Evolutionary conservation across 2,113 vertebrate species (phyloP), one percentile per base, ranked within the genome.

Genomic region (Climacteris rufus): DNA sequence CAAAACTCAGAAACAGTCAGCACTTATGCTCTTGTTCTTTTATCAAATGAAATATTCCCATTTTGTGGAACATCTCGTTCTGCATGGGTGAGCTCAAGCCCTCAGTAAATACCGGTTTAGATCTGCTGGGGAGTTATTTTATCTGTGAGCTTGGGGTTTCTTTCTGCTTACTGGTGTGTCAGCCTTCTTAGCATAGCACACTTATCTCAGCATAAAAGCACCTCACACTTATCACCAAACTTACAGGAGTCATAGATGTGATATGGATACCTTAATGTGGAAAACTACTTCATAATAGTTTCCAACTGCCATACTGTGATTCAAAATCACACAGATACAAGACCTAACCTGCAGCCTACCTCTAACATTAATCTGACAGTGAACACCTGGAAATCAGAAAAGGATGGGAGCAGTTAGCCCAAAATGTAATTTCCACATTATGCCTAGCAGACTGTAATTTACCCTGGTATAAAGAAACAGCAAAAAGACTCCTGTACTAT

Each of bases 351-450:
- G 93, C 83, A 92, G 9, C 77, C 69, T 42, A 0, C 70, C 49
- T 72, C 74, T 11, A 19, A 33, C 53, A 42, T 16, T 79, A 50
- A 95, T 89, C 89, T 89, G 81, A 22, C 77, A 87, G 83, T 5
- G 64, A 94, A 50, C 91, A 76, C 81, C 83, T 91, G 95, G 74
- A 65, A 91, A 72, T 27, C 83, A 87, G 72, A 88, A 75, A 66
- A 71, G 72, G 65, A 82, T 45, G 28, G 69, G 10, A 92, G 49
- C 65, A 42, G 45, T 28, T 24, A 53, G 78, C 4, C 44, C 57
- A 47, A 75, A 59, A 39, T 76, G 40, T 5, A 24, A 81, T 87
- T 95, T 87, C 52, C 63, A 68, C 2, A 1, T 87, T 59, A 57
- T 19, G 28, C 70, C 85, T 9, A 4, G 61, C 40, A 95, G 66